Evolutionary conservation across 2,888 invertebrate species (phyloP).

Genomic region (Azorinus chamasolen): DNA sequence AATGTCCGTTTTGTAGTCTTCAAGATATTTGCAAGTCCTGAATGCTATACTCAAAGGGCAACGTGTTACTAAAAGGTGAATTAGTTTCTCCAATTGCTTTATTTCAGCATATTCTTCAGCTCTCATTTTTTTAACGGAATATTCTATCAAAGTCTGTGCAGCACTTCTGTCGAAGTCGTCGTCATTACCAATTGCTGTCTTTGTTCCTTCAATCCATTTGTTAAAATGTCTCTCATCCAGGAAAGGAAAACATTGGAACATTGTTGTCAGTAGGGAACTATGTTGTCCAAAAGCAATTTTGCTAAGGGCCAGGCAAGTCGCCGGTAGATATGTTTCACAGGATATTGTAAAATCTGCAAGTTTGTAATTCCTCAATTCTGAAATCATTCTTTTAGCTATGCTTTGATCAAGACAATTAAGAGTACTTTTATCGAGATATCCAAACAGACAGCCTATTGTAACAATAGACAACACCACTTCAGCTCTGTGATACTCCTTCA

Average conservation of each 20-base stretch:
- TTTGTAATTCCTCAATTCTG: background rate
- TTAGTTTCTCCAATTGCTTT: too few species aligned
- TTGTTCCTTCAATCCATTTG: too few species aligned
- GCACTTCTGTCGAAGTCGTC: too few species aligned
- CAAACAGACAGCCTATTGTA: constrained; percentile 3
- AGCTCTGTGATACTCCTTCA: background rate
- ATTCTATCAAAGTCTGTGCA: too few species aligned
- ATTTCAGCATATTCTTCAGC: too few species aligned
- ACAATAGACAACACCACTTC: background rate
- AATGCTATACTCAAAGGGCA: too few species aligned
- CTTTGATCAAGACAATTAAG: background rate
- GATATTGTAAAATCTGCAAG: constrained; percentile 2
- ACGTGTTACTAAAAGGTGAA: too few species aligned
- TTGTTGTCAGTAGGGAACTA: background rate
- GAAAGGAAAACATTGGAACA: constrained; percentile 11
- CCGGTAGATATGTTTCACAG: background rate
- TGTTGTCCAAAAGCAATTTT: background rate
- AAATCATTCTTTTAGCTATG: background rate
- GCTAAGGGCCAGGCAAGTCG: background rate
- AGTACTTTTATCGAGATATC: background rate
- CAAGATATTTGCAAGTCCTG: too few species aligned
- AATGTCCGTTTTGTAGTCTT: too few species aligned
- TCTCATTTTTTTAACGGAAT: too few species aligned
- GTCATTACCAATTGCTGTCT: too few species aligned
- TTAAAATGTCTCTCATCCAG: background rate